Base-by-base conservation (phyloP, 2,888 invertebrate genomes). In the Nysson spinosus region DNA sequence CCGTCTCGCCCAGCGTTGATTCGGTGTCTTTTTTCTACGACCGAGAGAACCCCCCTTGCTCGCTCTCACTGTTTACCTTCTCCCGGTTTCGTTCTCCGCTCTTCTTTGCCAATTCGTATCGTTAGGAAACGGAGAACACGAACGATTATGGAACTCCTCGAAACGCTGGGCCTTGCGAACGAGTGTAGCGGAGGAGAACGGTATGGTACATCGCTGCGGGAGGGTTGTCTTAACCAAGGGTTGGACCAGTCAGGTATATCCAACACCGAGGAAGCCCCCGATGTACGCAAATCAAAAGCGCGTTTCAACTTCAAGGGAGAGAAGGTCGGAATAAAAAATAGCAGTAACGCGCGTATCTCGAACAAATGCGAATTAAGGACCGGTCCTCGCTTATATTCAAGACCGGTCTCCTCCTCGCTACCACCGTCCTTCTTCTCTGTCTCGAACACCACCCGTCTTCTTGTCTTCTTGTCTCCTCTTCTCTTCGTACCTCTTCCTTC, bases 241-340 rank as follows among this genome's bases (percentile, higher is more conserved):
- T 75, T 73, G 77, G 75, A 77, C 77, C 75, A 75, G 75, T 51
- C 51, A 54, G 40, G 37, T 77, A 77, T 76, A 76, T 76, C 76
- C 76, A 77, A 76, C 77, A 56, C 76, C 76, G 20, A 77, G 76
- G 65, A 67, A 69, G 62, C 56, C 56, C 60, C 44, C 55, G 32
- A 19, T 30, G n/a, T n/a, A n/a, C n/a, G n/a, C n/a, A n/a, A n/a
- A n/a, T n/a, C n/a, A n/a, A n/a, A n/a, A n/a, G n/a, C n/a, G n/a
- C n/a, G n/a, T n/a, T n/a, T n/a, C n/a, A n/a, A n/a, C n/a, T n/a
- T n/a, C n/a, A n/a, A n/a, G n/a, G n/a, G n/a, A 44, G 9, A 47
- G 55, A 32, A 14, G 49, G 20, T 14, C 16, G 34, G 47, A 50
- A 64, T 49, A 44, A 51, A 58, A 12, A 39, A 34, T 35, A 35